Conservation (phyloP, 2,888 invertebrate species). For the Beris chalybata region DNA sequence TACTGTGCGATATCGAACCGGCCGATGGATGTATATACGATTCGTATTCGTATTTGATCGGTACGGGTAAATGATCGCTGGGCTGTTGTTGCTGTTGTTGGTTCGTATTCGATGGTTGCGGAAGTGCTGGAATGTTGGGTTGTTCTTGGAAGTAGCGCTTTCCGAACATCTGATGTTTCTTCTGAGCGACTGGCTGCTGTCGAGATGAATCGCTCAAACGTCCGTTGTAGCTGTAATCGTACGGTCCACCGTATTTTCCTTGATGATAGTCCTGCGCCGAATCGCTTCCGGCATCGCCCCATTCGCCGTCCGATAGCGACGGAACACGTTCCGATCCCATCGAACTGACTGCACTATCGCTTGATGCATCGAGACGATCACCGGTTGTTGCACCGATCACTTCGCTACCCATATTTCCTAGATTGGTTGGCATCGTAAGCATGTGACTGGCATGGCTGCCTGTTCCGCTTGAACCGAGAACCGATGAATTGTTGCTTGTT, state of each 20-base stretch:
- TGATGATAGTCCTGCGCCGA: slow-evolving; percentile 79
- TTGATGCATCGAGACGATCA: slow-evolving; percentile 81
- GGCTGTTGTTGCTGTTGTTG: slow-evolving; percentile 22
- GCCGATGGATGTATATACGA: slow-evolving; percentile 48
- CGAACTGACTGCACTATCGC: slow-evolving; percentile 89
- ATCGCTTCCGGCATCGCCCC: slow-evolving; percentile 86
- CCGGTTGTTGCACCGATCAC: slow-evolving; percentile 49
- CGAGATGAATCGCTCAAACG: slow-evolving; percentile 61
- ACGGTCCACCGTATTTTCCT: slow-evolving; percentile 61
- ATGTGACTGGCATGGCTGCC: slow-evolving; percentile 46
- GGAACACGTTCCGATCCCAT: slow-evolving; percentile 91
- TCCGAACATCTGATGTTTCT: slow-evolving; percentile 92
- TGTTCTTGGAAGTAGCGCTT: slow-evolving; percentile 79
- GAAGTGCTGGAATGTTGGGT: slow-evolving; percentile 41
- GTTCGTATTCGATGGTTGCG: slow-evolving; percentile 30
- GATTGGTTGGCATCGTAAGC: slow-evolving; percentile 40
- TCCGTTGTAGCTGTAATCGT: slow-evolving; percentile 69
- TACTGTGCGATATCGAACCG: slow-evolving; percentile 47
- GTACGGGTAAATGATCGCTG: slow-evolving; percentile 33
- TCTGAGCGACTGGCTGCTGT: slow-evolving; percentile 74
- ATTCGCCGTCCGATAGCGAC: slow-evolving; percentile 84
- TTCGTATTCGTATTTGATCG: slow-evolving; percentile 65
- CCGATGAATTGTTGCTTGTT: slow-evolving; percentile 55
- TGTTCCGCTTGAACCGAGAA: slow-evolving; percentile 46
- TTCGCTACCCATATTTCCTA: slow-evolving; percentile 57